phyloP scores from a whole-genome alignment of 1,140 invertebrate genomes.

The Papilio dardanus region DNA sequence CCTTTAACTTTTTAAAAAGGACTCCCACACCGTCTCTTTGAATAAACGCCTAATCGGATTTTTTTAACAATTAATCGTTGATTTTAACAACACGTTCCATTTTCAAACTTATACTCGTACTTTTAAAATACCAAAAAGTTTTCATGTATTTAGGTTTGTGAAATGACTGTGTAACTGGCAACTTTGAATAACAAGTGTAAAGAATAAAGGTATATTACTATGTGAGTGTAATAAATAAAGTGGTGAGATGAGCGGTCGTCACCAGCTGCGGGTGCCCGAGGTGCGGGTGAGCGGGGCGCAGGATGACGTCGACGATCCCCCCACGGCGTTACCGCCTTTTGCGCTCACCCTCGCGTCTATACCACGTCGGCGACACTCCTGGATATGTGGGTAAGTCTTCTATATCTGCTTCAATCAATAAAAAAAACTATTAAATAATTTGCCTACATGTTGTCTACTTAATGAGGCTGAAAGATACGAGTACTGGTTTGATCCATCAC shows the following conservation, averaged over 20 bases:
- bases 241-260: slow-evolving; percentile 69
- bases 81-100: slow-evolving; percentile 56
- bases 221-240: slow-evolving; percentile 40
- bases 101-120: slow-evolving; percentile 13
- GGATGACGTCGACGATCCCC: slow-evolving; percentile 63
- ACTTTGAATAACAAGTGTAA: not conserved
- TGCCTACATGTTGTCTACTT: not conserved
- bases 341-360: slow-evolving; percentile 71
- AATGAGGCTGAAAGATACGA: not conserved
- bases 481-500: not conserved
- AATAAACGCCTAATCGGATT: slow-evolving; percentile 14
- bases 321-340: slow-evolving; percentile 68
- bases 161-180: not conserved
- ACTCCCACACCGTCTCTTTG: not conserved
- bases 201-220: slow-evolving; percentile 26
- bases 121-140: not conserved
- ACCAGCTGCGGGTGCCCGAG: slow-evolving; percentile 73
- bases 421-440: not conserved
- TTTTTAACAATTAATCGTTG: slow-evolving; percentile 7
- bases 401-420: not conserved
- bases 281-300: slow-evolving; percentile 71
- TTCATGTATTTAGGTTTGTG: slow-evolving; percentile 2
- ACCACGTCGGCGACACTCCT: slow-evolving; percentile 72
- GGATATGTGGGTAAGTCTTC: slow-evolving; percentile 73
- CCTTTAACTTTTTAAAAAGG: slow-evolving; percentile 5